Evolutionary conservation across 2,113 vertebrate genomes (phyloP), one percentile per base, ranked within the genome.

Genomic region (Oostethus manadensis): DNA sequence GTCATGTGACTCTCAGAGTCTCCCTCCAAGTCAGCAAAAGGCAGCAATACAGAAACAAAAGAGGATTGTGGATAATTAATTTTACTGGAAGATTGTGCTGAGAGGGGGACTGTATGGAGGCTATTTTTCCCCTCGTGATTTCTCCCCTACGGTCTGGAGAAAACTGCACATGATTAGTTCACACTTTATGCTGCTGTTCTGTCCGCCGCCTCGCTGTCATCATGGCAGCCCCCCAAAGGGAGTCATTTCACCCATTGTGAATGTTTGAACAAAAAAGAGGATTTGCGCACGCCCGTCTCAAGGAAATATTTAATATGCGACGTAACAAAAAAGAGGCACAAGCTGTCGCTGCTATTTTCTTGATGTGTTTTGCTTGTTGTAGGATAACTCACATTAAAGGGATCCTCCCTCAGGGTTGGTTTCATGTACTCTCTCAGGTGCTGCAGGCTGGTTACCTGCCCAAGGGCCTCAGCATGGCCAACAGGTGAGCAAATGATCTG

Each of bases 401-500:
- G 10, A 1, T 17, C 18, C 10, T 68, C 43, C 40, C 40, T 51
- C 29, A 3, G 46, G 50, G 17, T 11, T 17, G 3, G 23, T 47
- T 26, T 46, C 22, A 18, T 60, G 58, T 60, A 21, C n/a, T 54
- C 22, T 14, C 21, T 66, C 66, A 56, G 22, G 16, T 56, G 65
- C 63, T 48, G 22, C 57, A 58, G 46, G 50, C 22, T 10, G 22
- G 56, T 66, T 69, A 60, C 55, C 54, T 59, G 40, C 50, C 70
- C 0, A 10, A 59, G 46, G 49, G 60, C 43, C 58, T 64, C 56
- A 66, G 64, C 51, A 23, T 42, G 15, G 26, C 66, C 64, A 60
- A 35, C 71, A 73, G 71, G 74, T 82, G 68, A 74, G 56, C 42
- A 71, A 71, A 79, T 70, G 48, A 77, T 76, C 62, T 50, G 18